Conservation (phyloP, 2,888 invertebrate species). For the Microchrysa polita region DNA sequence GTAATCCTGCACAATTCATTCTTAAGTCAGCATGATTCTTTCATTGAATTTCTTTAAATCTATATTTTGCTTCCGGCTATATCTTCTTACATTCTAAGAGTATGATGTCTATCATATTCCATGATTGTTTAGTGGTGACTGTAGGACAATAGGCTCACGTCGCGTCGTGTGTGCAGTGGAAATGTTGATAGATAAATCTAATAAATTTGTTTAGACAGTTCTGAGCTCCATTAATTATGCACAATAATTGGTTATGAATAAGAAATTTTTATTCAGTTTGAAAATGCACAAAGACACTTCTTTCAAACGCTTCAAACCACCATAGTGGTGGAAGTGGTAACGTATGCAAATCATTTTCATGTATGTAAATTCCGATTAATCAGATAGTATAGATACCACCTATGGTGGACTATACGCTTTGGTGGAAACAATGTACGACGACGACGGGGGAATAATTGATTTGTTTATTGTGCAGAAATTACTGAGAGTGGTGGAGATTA, state of each 20-base stretch:
- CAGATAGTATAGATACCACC: background rate
- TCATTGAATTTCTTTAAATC: constrained; percentile 5
- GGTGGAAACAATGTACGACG: too few relatives aligned
- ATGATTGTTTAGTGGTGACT: background rate
- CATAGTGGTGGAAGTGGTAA: constrained; percentile 2
- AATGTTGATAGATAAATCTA: background rate
- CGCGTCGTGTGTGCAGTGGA: background rate
- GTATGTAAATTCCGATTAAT: background rate
- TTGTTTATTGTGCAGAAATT: too few relatives aligned
- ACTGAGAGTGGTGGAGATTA: too few relatives aligned
- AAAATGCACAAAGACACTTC: too few relatives aligned
- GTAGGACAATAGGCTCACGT: background rate
- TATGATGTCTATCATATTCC: background rate
- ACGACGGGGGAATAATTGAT: too few relatives aligned
- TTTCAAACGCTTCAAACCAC: background rate
- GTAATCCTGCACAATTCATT: too few relatives aligned
- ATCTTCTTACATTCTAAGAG: background rate
- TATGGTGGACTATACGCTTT: background rate
- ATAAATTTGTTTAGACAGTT: constrained; percentile 7
- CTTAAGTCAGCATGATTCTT: too few relatives aligned
- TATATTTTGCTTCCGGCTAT: constrained; percentile 1
- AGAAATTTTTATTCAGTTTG: background rate
- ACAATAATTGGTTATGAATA: constrained; percentile 9
- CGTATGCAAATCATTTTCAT: background rate
- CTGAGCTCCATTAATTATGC: constrained; percentile 1